These are phyloP conservation scores for Apamea anceps DNA, from an alignment of 2,888 invertebrate species.

Conservation along the genomic window DNA sequence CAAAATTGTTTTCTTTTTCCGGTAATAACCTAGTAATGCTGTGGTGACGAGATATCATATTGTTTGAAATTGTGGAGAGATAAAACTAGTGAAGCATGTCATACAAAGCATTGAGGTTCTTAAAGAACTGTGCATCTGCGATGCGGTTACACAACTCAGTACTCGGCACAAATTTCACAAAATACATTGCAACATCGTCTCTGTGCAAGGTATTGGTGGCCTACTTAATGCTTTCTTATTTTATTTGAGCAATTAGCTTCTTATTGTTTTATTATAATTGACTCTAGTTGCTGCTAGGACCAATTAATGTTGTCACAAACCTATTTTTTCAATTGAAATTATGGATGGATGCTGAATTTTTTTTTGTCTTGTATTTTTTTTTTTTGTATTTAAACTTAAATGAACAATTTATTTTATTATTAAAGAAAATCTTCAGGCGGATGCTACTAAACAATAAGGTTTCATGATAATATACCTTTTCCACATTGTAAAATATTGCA, in stretches of 20 bases:
- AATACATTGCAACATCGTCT: slow-evolving; percentile 84
- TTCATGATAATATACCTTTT: neutral
- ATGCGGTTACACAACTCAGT: slow-evolving; percentile 77
- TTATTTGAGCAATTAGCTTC: slow-evolving; percentile 32
- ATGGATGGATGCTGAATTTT: too few species aligned
- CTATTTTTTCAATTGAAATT: neutral
- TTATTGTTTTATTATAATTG: slow-evolving; percentile 22
- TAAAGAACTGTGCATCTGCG: slow-evolving; percentile 74
- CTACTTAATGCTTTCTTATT: slow-evolving; percentile 63
- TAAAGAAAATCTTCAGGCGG: neutral
- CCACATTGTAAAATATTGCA: neutral
- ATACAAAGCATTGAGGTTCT: slow-evolving; percentile 76
- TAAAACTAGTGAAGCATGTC: slow-evolving; percentile 81
- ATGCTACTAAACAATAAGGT: neutral
- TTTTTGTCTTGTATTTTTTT: neutral
- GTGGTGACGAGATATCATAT: slow-evolving; percentile 86
- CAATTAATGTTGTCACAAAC: neutral
- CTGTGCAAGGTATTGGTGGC: slow-evolving; percentile 83
- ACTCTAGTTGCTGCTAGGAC: neutral
- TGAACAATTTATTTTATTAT: neutral
- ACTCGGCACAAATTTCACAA: slow-evolving; percentile 77
- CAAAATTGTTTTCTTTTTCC: slow-evolving; percentile 78
- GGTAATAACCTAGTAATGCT: slow-evolving; percentile 76
- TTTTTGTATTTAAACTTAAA: neutral
- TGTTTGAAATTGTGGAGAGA: slow-evolving; percentile 68